phyloP scores from a whole-genome alignment of 2,113 vertebrate species.

The Aviceda subcristata region DNA sequence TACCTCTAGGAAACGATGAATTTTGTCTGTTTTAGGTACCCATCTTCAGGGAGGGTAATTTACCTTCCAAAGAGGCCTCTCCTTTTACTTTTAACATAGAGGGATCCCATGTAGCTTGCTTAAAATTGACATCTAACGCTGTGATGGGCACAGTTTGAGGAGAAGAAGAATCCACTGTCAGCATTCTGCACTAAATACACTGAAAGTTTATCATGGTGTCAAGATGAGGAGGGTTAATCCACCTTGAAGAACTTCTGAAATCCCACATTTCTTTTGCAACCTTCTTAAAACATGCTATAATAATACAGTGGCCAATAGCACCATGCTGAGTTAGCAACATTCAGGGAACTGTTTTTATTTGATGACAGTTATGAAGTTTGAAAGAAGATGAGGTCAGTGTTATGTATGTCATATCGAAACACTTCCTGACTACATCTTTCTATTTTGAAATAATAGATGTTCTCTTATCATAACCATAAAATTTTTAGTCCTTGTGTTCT shows the following conservation, averaged over 20 bases:
- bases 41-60: background rate
- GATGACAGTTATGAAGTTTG: slow-evolving; percentile 36
- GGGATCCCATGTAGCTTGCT: background rate
- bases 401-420: slow-evolving; percentile 11
- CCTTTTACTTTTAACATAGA: background rate
- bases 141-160: background rate
- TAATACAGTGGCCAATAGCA: background rate
- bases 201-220: slow-evolving; percentile 19
- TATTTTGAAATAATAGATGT: background rate
- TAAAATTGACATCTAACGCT: background rate
- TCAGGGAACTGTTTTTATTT: slow-evolving; percentile 1
- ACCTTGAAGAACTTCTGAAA: slow-evolving; percentile 19
- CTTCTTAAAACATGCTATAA: background rate
- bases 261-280: background rate
- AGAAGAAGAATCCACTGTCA: slow-evolving; percentile 6
- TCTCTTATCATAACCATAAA: background rate
- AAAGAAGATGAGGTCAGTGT: slow-evolving; percentile 31
- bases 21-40: background rate
- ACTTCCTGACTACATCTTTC: background rate
- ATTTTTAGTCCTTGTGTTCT: background rate
- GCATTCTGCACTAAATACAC: background rate
- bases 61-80: background rate
- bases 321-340: slow-evolving; percentile 32
- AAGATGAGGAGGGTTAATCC: slow-evolving; percentile 3
- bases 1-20: background rate